Evolutionary conservation across 2,888 invertebrate genomes (phyloP), one percentile per base, ranked within the genome.

Genomic region (Stegophylla sp.): DNA sequence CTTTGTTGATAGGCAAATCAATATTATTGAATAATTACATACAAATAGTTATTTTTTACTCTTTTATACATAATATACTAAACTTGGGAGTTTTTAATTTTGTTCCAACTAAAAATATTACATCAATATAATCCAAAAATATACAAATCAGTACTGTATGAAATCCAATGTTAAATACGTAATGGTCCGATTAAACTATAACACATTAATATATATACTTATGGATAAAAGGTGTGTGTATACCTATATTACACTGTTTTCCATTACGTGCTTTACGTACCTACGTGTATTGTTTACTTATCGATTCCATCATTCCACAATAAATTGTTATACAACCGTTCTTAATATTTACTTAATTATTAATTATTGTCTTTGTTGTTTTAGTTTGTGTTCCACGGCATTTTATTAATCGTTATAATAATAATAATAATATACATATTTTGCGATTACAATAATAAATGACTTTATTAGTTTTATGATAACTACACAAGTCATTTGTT

Each of bases 251-350:
- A n/a, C n/a, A n/a, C n/a, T 56, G 43, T 45, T 59, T n/a, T 41
- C 43, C 20, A 20, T 20, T 56, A 45, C 59, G 28, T 73, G 17
- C 3, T 34, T 34, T 51, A 34, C 15, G 12, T 23, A 26, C 10
- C n/a, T 61, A 51, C 41, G 64, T 75, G 41, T 64, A 53, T 53
- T 53, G 53, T 66, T 76, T 76, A 76, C 53, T 76, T 53, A 75
- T 75, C n/a, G 51, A 76, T 76, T 53, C 1, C 10, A 41, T 1
- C 10, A 41, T 63, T 34, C 20, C 9, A 26, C 26, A 66, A 20
- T 41, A 23, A n/a, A 74, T n/a, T 5, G 23, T 23, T 26, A 23
- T 13, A 45, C n/a, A 75, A 43, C 34, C 34, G 34, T 17, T 63
- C 12, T 66, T 9, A 23, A n/a, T n/a, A n/a, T 26, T 53, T 66